Evolutionary conservation across 30 jellyfish, hydroid and myxozoan species (phyloP).

Genomic region (Aurelia aurita complex sp. Pacific): DNA sequence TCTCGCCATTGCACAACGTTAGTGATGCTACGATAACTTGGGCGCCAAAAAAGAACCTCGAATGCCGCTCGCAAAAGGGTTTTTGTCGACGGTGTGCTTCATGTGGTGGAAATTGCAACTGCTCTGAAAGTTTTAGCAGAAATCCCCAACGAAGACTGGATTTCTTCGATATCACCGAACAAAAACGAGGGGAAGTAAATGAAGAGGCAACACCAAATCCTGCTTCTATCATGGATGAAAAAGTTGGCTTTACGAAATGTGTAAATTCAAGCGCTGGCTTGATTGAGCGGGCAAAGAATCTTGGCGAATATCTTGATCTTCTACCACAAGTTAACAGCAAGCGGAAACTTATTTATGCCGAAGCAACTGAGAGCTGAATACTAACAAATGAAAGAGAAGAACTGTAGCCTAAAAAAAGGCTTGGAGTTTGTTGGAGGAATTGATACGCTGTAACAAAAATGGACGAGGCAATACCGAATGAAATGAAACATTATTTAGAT

Average conservation of each 20-base stretch:
- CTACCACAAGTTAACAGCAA: conserved; percentile 44
- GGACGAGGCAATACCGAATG: too few relatives aligned
- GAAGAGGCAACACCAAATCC: conserved; percentile 58
- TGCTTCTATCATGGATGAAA: conserved; percentile 1
- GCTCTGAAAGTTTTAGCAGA: conserved; percentile 27
- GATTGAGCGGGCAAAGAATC: conserved; percentile 4
- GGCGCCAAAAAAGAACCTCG: conserved; percentile 63
- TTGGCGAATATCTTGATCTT: conserved; percentile 5
- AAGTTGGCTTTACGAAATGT: neutral
- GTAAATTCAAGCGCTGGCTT: neutral
- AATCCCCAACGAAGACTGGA: conserved; percentile 33
- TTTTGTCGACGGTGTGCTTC: conserved; percentile 61
- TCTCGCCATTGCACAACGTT: conserved; percentile 18
- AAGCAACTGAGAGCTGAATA: conserved; percentile 10
- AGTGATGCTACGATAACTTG: conserved; percentile 34
- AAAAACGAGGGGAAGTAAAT: neutral
- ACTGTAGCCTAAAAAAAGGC: neutral
- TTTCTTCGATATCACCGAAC: conserved; percentile 19
- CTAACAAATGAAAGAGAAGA: too few relatives aligned
- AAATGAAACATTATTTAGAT: too few relatives aligned
- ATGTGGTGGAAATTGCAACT: conserved; percentile 29
- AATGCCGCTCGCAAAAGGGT: neutral
- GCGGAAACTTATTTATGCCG: conserved; percentile 28
- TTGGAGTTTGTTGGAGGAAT: neutral
- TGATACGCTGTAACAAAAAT: too few relatives aligned